Percentiles rank a stretch among this genome's conserved stretches.
These are phyloP conservation scores for Apantesis nais DNA, from an alignment of 2,888 invertebrate genomes.

Conservation along the genomic window DNA sequence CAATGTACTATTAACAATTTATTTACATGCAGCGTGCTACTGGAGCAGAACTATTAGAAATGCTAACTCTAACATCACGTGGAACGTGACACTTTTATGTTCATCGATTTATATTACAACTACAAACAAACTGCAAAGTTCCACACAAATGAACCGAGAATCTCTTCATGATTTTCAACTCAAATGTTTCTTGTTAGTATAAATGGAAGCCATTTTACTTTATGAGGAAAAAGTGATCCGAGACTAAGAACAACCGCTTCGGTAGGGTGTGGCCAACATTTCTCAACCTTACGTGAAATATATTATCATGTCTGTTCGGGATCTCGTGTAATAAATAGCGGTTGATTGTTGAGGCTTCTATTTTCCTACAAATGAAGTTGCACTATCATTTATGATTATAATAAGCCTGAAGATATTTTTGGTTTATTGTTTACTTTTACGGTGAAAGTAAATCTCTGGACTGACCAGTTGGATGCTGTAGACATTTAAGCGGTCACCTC, in stretches of 20 bases:
- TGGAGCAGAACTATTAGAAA: no score
- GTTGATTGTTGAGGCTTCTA: constrained; percentile 45
- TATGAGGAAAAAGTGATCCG: constrained; percentile 67
- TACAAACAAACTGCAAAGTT: constrained; percentile 1
- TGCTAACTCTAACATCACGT: no score
- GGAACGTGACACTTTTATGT: no score
- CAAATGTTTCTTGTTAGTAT: constrained; percentile 43
- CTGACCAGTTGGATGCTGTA: no score
- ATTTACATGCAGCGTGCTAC: no score
- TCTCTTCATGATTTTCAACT: constrained; percentile 41
- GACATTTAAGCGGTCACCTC: no score
- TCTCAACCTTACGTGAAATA: constrained; percentile 42
- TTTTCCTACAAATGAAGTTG: constrained; percentile 15
- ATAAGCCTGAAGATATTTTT: not conserved
- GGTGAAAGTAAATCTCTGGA: no score
- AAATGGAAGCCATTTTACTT: constrained; percentile 58
- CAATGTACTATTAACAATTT: no score
- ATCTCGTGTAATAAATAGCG: constrained; percentile 44
- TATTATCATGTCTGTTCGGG: constrained; percentile 46
- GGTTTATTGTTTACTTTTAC: not conserved
- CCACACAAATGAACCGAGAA: constrained; percentile 13
- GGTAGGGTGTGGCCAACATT: constrained; percentile 39
- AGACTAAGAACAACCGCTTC: constrained; percentile 52
- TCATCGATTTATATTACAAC: not conserved
- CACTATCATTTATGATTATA: not conserved